Evolutionary conservation across 2,797 vertebrate genomes (phyloP), one percentile per base, ranked within the genome.

Genomic region (Menidia menidia): DNA sequence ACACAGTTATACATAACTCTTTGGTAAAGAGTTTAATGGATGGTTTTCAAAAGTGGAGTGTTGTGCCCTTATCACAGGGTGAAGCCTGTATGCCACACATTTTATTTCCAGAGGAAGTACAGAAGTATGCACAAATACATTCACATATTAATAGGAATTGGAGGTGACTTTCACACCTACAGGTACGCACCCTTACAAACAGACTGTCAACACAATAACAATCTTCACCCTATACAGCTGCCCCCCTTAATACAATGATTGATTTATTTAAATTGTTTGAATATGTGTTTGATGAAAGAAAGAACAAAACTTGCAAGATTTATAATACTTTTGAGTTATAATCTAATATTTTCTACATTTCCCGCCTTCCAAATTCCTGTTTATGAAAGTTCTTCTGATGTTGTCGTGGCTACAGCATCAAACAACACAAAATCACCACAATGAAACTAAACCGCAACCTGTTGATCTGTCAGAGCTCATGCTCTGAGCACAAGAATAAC

Each of bases 401-500:
- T 11, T 13, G 9, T 13, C 5, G 5, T 2, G 10, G 10, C 35
- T 15, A 51, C 50, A 25, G 14, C 25, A 65, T 6, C 0, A 33
- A 14, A 32, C 31, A 56, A 41, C 31, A 11, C 35, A 55, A 77
- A 41, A 51, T 18, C 18, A 0, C 14, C 41, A 47, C 47, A 58
- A 25, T 18, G 9, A 19, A 0, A n/a, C 4, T 2, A 10, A n/a
- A 11, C 43, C 58, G 61, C 60, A 50, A 55, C 60, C 59, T 71
- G 62, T 35, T 71, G 56, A 39, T 77, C 70, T 4, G 64, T 31
- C 0, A 61, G 60, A 60, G 54, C 77, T 60, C 68, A 0, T 6
- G 18, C 58, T 81, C 54, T 73, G 75, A 62, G 84, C 79, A 86
- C 92, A 79, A 93, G 85, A 93, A 94, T 94, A 94, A 79, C 91